Percentiles rank a stretch among this genome's conserved stretches.
phyloP scores from a whole-genome alignment of 2,888 invertebrate genomes.

The Lasioglossum villosulum region DNA sequence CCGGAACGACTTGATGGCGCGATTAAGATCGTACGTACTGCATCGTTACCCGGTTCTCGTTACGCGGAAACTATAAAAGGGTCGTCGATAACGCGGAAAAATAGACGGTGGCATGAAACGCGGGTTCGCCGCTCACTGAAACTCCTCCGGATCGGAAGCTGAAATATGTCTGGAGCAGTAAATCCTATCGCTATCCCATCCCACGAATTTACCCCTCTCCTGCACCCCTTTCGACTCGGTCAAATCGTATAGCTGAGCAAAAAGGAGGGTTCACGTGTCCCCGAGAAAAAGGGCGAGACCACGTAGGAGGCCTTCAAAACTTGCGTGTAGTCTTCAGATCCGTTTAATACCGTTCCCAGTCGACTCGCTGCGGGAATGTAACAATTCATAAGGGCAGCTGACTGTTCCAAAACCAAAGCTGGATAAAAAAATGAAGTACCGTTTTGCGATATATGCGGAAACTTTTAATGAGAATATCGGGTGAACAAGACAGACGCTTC shows the following conservation, averaged over 20 bases:
- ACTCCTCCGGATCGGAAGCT: constrained; percentile 64
- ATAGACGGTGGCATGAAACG: constrained; percentile 52
- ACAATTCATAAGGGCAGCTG: constrained; percentile 75
- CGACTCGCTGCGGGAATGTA: constrained; percentile 70
- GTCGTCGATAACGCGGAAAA: constrained; percentile 55
- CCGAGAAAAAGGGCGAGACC: constrained; percentile 45
- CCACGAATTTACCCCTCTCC: constrained; percentile 54
- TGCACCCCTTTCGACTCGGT: constrained; percentile 45
- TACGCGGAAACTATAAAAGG: constrained; percentile 54
- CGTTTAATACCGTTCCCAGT: constrained; percentile 79
- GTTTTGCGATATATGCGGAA: constrained; percentile 25
- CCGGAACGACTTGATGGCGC: constrained; percentile 16
- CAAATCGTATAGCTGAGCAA: constrained; percentile 69
- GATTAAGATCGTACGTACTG: constrained; percentile 17
- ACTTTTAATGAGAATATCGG: constrained; percentile 40
- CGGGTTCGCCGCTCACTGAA: constrained; percentile 47
- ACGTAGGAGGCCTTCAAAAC: constrained; percentile 71
- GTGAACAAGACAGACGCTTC: neutral
- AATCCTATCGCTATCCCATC: constrained; percentile 72
- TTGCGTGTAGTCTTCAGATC: constrained; percentile 69
- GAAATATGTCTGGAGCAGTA: constrained; percentile 74
- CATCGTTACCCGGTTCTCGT: constrained; percentile 31
- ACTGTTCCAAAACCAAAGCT: constrained; percentile 24
- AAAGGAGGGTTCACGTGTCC: constrained; percentile 59
- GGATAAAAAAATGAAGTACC: constrained; percentile 29